Conservation (phyloP, 1,140 invertebrate genomes). For the Cyphomyrmex costatus region DNA sequence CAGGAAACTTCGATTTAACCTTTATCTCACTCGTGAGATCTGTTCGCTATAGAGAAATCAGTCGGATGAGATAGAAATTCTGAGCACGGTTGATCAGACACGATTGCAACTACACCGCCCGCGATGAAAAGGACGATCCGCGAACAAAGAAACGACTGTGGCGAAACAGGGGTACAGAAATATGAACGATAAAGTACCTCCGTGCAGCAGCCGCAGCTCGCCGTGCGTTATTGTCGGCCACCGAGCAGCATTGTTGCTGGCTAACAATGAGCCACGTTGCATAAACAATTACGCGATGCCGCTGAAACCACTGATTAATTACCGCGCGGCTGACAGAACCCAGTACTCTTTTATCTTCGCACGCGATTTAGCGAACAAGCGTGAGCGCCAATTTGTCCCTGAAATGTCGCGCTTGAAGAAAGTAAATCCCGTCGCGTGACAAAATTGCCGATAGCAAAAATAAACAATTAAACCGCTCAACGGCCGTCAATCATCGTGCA, state of each 20-base stretch:
- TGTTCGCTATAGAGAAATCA: not conserved
- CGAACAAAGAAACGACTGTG: conserved; percentile 58
- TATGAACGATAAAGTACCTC: conserved; percentile 62
- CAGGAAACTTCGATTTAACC: not conserved
- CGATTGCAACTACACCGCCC: conserved; percentile 12
- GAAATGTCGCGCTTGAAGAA: conserved; percentile 43
- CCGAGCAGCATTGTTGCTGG: conserved; percentile 55
- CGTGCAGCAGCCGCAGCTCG: conserved; percentile 42
- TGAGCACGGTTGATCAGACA: conserved; percentile 17
- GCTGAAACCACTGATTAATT: conserved; percentile 63
- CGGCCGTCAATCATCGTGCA: conserved; percentile 37
- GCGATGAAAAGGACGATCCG: not conserved
- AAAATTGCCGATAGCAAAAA: conserved; percentile 52
- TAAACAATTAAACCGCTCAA: conserved; percentile 53
- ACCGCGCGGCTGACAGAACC: conserved; percentile 42
- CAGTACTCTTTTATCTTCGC: conserved; percentile 47
- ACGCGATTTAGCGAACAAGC: conserved; percentile 44
- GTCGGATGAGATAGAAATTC: conserved; percentile 22
- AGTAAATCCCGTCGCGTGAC: conserved; percentile 30
- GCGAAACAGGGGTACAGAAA: conserved; percentile 47
- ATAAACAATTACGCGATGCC: conserved; percentile 64
- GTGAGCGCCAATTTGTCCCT: conserved; percentile 49
- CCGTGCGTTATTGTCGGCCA: conserved; percentile 57
- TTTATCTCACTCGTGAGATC: not conserved
- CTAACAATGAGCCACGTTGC: conserved; percentile 58